Percentiles rank a stretch among this genome's conserved stretches.
These are phyloP conservation scores for Pantala flavescens DNA, from an alignment of 1,140 invertebrate genomes.

Conservation along the genomic window DNA sequence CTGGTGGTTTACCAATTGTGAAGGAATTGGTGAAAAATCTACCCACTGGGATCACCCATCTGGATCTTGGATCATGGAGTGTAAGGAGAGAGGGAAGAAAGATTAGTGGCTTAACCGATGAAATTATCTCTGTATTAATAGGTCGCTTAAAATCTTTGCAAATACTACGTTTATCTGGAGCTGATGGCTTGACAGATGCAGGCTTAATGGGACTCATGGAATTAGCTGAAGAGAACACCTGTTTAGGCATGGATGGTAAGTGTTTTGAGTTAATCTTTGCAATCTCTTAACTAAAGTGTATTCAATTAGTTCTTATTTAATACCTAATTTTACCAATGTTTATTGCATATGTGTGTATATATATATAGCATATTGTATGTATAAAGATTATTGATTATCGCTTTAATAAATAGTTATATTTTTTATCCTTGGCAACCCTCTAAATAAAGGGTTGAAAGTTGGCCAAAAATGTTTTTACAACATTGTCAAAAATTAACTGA, in stretches of 20 bases:
- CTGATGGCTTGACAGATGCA: background rate
- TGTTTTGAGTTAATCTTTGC: no score
- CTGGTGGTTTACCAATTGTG: background rate
- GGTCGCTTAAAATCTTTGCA: background rate
- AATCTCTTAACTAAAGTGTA: no score
- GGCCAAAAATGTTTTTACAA: no score
- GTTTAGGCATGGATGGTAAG: background rate
- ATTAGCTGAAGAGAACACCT: background rate
- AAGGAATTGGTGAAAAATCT: background rate
- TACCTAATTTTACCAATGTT: no score
- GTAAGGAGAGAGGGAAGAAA: background rate
- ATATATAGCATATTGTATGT: no score
- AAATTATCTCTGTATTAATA: background rate
- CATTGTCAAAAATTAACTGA: no score
- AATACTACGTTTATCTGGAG: background rate
- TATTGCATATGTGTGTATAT: no score
- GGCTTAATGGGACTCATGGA: background rate
- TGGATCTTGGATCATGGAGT: conserved; percentile 4
- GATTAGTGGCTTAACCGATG: background rate
- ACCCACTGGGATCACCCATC: background rate
- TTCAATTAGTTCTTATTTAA: no score
- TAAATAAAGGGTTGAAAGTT: no score
- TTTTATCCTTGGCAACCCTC: no score
- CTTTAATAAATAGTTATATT: no score
- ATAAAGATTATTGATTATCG: no score